Conservation (phyloP, 2,797 vertebrate genomes). For the Emydoidea blandingii region DNA sequence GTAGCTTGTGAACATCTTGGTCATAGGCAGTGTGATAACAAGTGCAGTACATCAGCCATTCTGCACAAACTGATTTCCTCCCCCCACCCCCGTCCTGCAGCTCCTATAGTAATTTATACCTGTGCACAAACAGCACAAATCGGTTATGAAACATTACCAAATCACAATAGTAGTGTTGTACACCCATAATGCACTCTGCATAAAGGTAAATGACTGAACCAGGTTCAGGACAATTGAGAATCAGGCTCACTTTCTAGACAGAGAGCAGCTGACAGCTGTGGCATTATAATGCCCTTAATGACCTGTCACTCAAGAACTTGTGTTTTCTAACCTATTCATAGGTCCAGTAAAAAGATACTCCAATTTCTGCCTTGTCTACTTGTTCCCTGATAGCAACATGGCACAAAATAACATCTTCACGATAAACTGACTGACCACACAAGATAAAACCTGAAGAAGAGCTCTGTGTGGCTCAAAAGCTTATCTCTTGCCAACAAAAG, state of each 20-base stretch:
- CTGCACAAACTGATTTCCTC: not conserved
- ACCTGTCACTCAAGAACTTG: slow-evolving; percentile 3
- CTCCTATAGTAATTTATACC: not conserved
- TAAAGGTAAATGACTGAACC: not conserved
- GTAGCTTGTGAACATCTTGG: not conserved
- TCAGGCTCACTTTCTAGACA: not conserved
- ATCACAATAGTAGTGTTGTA: not conserved
- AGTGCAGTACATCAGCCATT: not conserved
- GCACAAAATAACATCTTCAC: not conserved
- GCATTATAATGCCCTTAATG: not conserved
- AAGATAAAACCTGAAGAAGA: not conserved
- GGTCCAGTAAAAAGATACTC: not conserved
- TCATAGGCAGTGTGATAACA: not conserved
- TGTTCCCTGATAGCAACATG: not conserved
- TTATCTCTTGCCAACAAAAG: not conserved
- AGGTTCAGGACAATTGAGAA: not conserved
- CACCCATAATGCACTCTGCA: fast-evolving
- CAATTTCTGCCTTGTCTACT: not conserved
- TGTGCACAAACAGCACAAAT: not conserved
- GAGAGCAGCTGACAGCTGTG: not conserved
- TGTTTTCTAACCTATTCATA: not conserved
- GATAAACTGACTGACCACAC: not conserved
- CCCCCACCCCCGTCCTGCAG: not conserved
- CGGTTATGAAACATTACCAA: not conserved
- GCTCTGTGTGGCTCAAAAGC: not conserved